Evolutionary conservation across 2,113 vertebrate genomes (phyloP).

Genomic region (Ciconia boyciana): DNA sequence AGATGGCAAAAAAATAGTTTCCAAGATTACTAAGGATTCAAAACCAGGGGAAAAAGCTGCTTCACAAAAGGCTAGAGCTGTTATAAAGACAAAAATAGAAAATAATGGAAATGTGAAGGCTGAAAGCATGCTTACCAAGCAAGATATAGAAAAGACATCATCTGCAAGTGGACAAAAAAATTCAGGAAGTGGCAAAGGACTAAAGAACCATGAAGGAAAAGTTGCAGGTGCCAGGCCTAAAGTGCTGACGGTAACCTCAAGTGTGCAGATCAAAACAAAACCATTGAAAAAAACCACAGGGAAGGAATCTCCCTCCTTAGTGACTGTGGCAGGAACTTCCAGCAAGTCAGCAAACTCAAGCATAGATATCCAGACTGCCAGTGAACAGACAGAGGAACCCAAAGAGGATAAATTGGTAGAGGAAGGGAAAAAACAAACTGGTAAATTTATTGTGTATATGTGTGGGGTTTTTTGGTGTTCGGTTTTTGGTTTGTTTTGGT

Average conservation of each 20-base stretch:
- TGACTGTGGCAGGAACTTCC: conserved; percentile 4
- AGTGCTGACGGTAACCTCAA: conserved; percentile 70
- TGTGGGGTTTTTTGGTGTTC: too few relatives aligned
- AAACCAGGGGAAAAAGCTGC: conserved; percentile 76
- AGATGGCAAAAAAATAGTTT: conserved; percentile 72
- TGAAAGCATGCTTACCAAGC: conserved; percentile 64
- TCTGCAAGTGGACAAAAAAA: conserved; percentile 72
- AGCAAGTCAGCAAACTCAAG: conserved; percentile 61
- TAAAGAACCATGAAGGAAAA: conserved; percentile 78
- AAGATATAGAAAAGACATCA: conserved; percentile 66
- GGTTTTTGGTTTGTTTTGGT: background rate
- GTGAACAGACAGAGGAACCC: conserved; percentile 44
- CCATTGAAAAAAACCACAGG: conserved; percentile 71
- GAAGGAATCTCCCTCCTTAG: conserved; percentile 67
- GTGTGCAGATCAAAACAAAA: conserved; percentile 72
- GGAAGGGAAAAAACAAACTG: conserved; percentile 59
- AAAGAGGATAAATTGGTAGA: conserved; percentile 58
- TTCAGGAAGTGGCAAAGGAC: conserved; percentile 67
- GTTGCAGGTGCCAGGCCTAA: conserved; percentile 84
- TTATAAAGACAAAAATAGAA: conserved; percentile 75
- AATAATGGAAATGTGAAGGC: conserved; percentile 74
- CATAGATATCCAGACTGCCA: conserved; percentile 33
- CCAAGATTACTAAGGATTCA: conserved; percentile 71
- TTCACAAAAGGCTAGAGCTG: conserved; percentile 79
- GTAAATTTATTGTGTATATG: background rate